Base-by-base conservation (phyloP, 2,113 vertebrate genomes). In the Pteronura brasiliensis region DNA sequence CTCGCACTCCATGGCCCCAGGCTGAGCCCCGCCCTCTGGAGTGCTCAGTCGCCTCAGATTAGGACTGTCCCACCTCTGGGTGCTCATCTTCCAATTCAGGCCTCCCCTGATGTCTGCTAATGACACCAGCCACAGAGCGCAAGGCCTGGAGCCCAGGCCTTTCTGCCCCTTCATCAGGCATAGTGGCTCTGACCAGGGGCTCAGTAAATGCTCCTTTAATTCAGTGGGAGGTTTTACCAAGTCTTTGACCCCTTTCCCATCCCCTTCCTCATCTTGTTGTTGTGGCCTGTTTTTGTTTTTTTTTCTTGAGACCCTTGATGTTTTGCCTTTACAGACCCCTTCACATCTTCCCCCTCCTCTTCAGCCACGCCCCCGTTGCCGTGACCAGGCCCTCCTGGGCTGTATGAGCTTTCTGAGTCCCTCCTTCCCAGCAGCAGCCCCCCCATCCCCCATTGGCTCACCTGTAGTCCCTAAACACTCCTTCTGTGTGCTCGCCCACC, bases 91-190 rank as follows among this genome's bases (percentile, higher is more conserved):
- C 36, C 57, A 23, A 0, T 7, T 49, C 29, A 61, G 29, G 27
- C 72, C 39, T 92, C 69, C 17, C 31, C 44, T 21, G 76, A 7
- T 67, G 25, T 44, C 71, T 86, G 39, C 67, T 44, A 3, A 88
- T 42, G 31, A 34, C 11, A 14, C 21, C 1, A 15, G 17, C 39
- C 63, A 10, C 1, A 27, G 52, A 72, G 65, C 52, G 29, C 5
- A 7, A 4, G 21, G 42, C 18, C 18, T 0, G 0, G 3, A 21
- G 4, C 49, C 59, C 3, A 4, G 2, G 10, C 69, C 12, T 5
- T 20, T 18, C 25, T 39, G 4, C 34, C 18, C 10, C 52, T 49
- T 63, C 6, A 6, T 49, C 74, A 65, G 55, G n/a, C 59, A 7
- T 4, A 57, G 36, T 18, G 31, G 31, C 31, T 67, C 6, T 15